phyloP scores from a whole-genome alignment of 2,113 vertebrate species.

The Sciurus niger region DNA sequence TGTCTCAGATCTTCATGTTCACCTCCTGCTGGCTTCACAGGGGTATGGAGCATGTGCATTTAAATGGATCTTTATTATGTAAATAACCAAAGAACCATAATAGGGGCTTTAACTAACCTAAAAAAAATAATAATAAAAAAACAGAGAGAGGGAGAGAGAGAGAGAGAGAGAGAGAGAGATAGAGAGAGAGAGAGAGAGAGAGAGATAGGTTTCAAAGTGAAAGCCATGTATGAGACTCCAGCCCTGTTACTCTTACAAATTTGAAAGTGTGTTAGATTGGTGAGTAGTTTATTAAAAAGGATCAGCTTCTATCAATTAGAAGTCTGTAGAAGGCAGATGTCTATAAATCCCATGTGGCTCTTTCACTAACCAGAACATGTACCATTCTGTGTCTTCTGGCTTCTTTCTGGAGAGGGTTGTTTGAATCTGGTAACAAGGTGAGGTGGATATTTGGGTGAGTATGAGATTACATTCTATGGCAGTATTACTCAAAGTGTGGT shows the following conservation, averaged over 20 bases:
- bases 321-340: slow-evolving; percentile 21
- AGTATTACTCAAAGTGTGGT: background rate
- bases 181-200: background rate
- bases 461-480: background rate
- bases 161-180: background rate
- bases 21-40: slow-evolving; percentile 69
- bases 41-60: slow-evolving; percentile 54
- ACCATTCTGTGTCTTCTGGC: background rate
- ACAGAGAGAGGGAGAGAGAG: background rate
- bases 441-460: background rate
- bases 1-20: slow-evolving; percentile 61
- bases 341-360: background rate
- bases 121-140: background rate
- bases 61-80: slow-evolving; percentile 80
- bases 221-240: background rate
- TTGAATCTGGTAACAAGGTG: background rate
- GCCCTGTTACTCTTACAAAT: slow-evolving; percentile 39
- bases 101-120: slow-evolving; percentile 55
- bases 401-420: slow-evolving; percentile 1
- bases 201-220: slow-evolving; percentile 34
- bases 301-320: slow-evolving; percentile 37
- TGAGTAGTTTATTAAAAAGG: slow-evolving; percentile 11
- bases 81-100: slow-evolving; percentile 72
- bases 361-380: background rate
- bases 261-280: slow-evolving; percentile 19